These are phyloP conservation scores for Raja brachyura DNA, from an alignment of 2,113 vertebrate species.

Conservation along the genomic window DNA sequence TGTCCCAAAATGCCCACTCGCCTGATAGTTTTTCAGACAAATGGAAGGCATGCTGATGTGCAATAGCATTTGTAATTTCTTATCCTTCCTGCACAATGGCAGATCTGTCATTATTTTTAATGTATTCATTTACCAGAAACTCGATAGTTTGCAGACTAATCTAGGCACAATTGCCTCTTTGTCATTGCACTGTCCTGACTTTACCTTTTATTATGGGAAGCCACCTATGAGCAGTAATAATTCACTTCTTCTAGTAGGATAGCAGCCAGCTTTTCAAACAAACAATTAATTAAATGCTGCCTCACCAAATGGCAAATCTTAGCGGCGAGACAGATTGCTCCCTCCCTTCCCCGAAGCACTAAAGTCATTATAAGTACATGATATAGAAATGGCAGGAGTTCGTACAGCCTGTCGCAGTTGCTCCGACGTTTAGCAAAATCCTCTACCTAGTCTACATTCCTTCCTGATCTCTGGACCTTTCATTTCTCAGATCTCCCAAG, in stretches of 20 bases:
- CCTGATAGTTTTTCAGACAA: neutral
- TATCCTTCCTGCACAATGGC: neutral
- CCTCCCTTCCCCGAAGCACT: neutral
- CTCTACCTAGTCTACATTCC: too few relatives aligned
- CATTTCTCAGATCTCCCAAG: too few relatives aligned
- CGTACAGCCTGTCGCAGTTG: too few relatives aligned
- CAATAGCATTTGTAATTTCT: neutral
- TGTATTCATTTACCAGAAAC: neutral
- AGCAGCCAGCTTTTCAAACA: neutral
- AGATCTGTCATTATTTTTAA: neutral
- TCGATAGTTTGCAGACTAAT: neutral
- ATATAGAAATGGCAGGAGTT: too few relatives aligned
- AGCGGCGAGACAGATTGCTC: neutral
- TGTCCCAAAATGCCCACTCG: neutral
- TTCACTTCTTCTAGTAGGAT: neutral
- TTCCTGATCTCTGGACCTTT: too few relatives aligned
- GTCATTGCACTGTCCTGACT: neutral
- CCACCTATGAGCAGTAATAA: neutral
- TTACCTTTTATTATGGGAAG: neutral
- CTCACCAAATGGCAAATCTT: neutral
- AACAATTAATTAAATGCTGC: neutral
- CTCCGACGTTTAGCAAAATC: too few relatives aligned
- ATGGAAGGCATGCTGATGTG: neutral
- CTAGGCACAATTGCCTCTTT: neutral
- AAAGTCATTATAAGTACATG: too few relatives aligned